These are phyloP conservation scores for Eudemis profundana DNA, from an alignment of 2,888 invertebrate species.

Conservation along the genomic window DNA sequence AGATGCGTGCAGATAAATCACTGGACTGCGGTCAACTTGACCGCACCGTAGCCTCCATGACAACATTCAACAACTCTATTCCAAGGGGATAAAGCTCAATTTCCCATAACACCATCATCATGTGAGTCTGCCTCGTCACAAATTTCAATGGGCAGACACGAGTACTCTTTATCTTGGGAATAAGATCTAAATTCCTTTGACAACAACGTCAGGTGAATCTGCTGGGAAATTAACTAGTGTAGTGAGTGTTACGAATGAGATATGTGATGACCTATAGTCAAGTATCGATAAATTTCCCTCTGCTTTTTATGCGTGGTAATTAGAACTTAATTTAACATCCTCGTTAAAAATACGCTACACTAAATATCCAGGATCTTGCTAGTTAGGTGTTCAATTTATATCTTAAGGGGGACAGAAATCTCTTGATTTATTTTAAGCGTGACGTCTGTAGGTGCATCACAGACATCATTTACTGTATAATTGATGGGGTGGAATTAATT, in stretches of 20 bases:
- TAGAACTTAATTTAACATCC: constrained; percentile 36
- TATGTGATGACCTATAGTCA: constrained; percentile 62
- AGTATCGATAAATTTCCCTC: constrained; percentile 33
- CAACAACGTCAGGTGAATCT: constrained; percentile 7
- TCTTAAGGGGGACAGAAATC: constrained; percentile 1
- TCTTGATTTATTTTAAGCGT: constrained; percentile 10
- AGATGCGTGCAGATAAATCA: constrained; percentile 83
- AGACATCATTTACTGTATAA: not conserved
- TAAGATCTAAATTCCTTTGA: not conserved
- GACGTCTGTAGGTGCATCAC: not conserved
- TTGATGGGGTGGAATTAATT: not conserved
- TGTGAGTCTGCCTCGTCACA: constrained; percentile 9
- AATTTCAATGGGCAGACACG: not conserved
- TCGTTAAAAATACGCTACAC: constrained; percentile 27
- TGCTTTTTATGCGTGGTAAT: constrained; percentile 22
- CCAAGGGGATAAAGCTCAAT: constrained; percentile 8
- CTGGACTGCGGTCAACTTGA: constrained; percentile 52
- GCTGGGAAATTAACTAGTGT: constrained; percentile 23
- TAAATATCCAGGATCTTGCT: constrained; percentile 13
- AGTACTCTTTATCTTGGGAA: not conserved
- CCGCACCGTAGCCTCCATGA: constrained; percentile 8
- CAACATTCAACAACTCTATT: constrained; percentile 7
- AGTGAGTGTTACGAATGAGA: constrained; percentile 72
- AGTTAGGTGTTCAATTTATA: constrained; percentile 16
- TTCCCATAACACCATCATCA: constrained; percentile 9